phyloP scores from a whole-genome alignment of 2,888 invertebrate species.

The Acleris literana region DNA sequence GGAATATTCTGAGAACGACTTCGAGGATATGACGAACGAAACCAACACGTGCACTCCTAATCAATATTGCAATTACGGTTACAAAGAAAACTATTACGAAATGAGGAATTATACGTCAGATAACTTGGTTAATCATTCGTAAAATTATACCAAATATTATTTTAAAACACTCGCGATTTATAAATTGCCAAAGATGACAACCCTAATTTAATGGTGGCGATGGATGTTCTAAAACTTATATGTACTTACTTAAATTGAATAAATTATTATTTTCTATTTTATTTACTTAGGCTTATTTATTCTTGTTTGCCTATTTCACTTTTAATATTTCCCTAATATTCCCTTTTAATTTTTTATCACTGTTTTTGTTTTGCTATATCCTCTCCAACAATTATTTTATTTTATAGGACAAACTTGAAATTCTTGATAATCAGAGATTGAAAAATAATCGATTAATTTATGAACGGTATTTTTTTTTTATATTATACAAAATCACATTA shows the following conservation, averaged over 20 bases:
- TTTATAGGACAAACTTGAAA: too few relatives aligned
- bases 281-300: too few relatives aligned
- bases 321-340: too few relatives aligned
- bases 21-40: conserved; percentile 64
- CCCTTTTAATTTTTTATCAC: too few relatives aligned
- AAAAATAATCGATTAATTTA: too few relatives aligned
- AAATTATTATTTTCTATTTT: conserved; percentile 13
- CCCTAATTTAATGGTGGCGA: neutral
- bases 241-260: conserved; percentile 20
- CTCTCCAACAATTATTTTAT: too few relatives aligned
- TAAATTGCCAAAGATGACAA: neutral
- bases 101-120: conserved; percentile 67
- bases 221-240: neutral
- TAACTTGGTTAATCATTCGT: conserved; percentile 62
- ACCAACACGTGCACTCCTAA: conserved; percentile 48
- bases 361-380: too few relatives aligned
- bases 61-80: conserved; percentile 72
- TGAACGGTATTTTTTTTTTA: too few relatives aligned
- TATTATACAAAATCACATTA: neutral
- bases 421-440: too few relatives aligned
- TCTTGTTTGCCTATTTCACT: too few relatives aligned
- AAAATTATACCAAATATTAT: neutral
- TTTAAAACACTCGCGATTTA: too few relatives aligned
- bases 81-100: conserved; percentile 73
- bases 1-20: conserved; percentile 71